Base-by-base conservation (phyloP, 2,797 vertebrate genomes). In the Apogon talboti region DNA sequence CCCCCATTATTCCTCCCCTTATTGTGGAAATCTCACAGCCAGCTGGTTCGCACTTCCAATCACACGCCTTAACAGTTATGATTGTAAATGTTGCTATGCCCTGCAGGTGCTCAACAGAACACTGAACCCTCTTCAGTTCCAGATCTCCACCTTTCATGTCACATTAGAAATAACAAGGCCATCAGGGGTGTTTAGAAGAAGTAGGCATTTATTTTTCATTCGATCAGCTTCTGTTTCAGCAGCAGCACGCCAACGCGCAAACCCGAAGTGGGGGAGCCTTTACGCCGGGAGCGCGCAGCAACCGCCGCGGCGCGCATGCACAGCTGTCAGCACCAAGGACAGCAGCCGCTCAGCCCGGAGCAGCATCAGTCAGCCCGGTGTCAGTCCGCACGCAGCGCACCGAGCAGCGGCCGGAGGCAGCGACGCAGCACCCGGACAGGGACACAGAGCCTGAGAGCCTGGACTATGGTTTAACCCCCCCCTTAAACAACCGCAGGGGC, bases 261-360 rank as follows among this genome's bases (percentile, higher is more conserved):
- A 81, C 65, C 48, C 67, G 44, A 18, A 66, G 66, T 72, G 30
- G 46, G 33, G 62, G 49, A 66, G 78, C 64, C n/a, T 66, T 78
- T 73, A 65, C 74, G 38, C 19, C 86, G 91, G 89, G 88, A 81
- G 88, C 93, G 92, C 90, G 92, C 92, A 77, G 18, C 1, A 77
- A 12, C 75, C 64, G 6, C 76, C 57, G 69, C 63, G 51, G 83
- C 84, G 92, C 90, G 91, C 92, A 83, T 74, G 83, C 91, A 91
- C 93, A 93, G 91, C 92, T 94, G 92, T 93, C 91, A 94, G 94
- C 82, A 94, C 92, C 93, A 85, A 90, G 93, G 94, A 94, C 93
- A 92, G 94, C 92, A 85, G 90, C 91, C 79, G 80, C 87, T 85
- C 61, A 76, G 74, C 79, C 79, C 47, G 63, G 78, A 81, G 75